These are phyloP conservation scores for Microtus californicus DNA, from an alignment of 2,797 vertebrate species.

Conservation along the genomic window DNA sequence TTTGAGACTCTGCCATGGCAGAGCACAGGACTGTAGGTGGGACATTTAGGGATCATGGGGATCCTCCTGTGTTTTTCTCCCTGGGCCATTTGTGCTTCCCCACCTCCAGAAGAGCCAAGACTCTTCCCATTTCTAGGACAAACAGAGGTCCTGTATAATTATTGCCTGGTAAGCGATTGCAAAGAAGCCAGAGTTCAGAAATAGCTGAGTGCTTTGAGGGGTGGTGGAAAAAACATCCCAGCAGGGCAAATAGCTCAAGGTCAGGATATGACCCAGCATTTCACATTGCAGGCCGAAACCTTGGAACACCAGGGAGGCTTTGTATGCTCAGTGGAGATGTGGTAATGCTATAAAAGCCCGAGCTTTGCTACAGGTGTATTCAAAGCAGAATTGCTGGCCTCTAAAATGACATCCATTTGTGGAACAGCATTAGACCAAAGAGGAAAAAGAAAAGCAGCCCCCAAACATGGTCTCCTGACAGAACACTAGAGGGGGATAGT, in stretches of 20 bases:
- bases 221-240: constrained; percentile 75
- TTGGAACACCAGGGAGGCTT: constrained; percentile 6
- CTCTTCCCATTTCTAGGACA: constrained; percentile 50
- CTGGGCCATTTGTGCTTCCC: background rate
- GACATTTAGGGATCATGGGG: background rate
- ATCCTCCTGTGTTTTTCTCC: background rate
- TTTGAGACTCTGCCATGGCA: background rate
- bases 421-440: background rate
- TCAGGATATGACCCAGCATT: constrained; percentile 51
- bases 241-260: constrained; percentile 77
- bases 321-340: background rate
- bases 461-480: constrained; percentile 7
- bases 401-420: constrained; percentile 6
- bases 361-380: background rate
- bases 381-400: constrained; percentile 50
- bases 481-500: background rate
- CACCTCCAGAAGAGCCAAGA: background rate
- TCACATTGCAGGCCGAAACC: constrained; percentile 25
- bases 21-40: background rate
- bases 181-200: constrained; percentile 81
- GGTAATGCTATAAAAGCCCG: background rate
- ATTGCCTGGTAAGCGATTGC: constrained; percentile 79
- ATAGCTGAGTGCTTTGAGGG: constrained; percentile 75
- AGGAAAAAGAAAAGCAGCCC: background rate
- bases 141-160: constrained; percentile 75